These are phyloP conservation scores for Syngnathoides biaculeatus DNA, from an alignment of 2,113 vertebrate species.

Conservation along the genomic window DNA sequence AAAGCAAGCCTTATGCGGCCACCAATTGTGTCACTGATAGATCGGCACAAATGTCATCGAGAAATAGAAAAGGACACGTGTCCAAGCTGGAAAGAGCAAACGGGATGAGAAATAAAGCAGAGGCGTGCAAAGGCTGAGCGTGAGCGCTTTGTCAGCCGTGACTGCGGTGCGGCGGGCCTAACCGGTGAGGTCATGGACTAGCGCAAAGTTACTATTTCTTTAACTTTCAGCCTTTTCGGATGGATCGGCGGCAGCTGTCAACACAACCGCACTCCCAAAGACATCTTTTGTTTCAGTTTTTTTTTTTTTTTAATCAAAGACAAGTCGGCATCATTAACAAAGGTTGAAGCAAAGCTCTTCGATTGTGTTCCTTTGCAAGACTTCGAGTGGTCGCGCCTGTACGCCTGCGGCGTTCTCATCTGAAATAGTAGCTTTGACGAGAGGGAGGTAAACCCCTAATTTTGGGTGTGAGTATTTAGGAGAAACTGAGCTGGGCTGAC, in stretches of 20 bases:
- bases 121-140: constrained; percentile 40
- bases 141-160: constrained; percentile 58
- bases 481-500: constrained; percentile 61
- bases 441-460: constrained; percentile 66
- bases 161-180: constrained; percentile 56
- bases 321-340: constrained; percentile 41
- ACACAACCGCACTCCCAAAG: constrained; percentile 34
- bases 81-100: constrained; percentile 23
- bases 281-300: neutral
- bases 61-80: constrained; percentile 6
- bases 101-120: constrained; percentile 29
- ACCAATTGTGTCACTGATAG: constrained; percentile 11
- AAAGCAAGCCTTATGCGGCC: constrained; percentile 5
- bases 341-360: constrained; percentile 47
- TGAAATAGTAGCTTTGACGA: constrained; percentile 58
- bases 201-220: constrained; percentile 56
- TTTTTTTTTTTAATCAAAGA: constrained; percentile 17
- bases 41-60: constrained; percentile 28
- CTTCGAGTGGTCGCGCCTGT: constrained; percentile 26
- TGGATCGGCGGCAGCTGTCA: constrained; percentile 52
- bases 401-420: constrained; percentile 48
- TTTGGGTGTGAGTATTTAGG: constrained; percentile 68
- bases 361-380: constrained; percentile 43
- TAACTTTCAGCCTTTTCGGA: constrained; percentile 49
- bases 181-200: constrained; percentile 66